A percentile compares a stretch with the other conserved stretches of the same genome.
Evolutionary conservation across 2,113 vertebrate genomes (phyloP).

Genomic region (Hylia prasina): DNA sequence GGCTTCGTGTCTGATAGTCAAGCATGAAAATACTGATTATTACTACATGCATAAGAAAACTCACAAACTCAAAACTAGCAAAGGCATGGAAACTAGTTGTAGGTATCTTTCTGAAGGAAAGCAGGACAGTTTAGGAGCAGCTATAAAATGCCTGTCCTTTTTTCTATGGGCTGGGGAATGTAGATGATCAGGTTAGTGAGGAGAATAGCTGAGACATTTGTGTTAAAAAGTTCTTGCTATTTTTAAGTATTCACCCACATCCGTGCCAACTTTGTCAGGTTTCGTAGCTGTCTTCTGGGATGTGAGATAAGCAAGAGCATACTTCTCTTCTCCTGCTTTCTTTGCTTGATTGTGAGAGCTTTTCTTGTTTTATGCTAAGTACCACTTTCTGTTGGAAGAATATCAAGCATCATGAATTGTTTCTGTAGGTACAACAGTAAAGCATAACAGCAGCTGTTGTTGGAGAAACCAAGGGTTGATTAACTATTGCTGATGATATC

Average conservation of each 20-base stretch:
- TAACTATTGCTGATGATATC: not conserved
- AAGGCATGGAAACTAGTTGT: not conserved
- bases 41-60: not conserved
- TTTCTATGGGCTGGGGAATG: not conserved
- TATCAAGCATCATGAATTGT: not conserved
- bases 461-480: not conserved
- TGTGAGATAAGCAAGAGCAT: not conserved
- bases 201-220: not conserved
- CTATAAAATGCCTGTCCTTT: not conserved
- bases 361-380: not conserved
- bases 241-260: not conserved
- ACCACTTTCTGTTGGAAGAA: not conserved
- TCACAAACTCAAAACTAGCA: not conserved
- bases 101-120: not conserved
- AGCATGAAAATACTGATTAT: not conserved
- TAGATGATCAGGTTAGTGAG: not conserved
- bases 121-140: not conserved
- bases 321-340: not conserved
- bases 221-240: fast-evolving
- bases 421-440: not conserved
- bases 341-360: not conserved
- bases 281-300: not conserved
- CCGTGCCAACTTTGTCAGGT: not conserved
- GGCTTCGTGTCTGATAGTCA: not conserved
- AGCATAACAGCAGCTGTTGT: not conserved